Conservation (phyloP, 2,888 invertebrate species). For the Chrysina gloriosa region DNA sequence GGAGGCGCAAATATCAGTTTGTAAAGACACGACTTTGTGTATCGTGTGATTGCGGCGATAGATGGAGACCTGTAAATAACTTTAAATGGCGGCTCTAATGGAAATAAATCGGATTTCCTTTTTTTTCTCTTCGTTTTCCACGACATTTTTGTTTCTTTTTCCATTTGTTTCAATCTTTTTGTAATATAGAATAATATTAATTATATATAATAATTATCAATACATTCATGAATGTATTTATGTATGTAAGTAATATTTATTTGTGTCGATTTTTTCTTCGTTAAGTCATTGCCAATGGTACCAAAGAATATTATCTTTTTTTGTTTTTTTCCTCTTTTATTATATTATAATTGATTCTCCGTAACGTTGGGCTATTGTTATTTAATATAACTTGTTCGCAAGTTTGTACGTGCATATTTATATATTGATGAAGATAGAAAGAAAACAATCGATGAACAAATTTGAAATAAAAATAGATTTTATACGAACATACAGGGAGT, state of each 20-base stretch:
- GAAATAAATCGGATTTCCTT: conserved; percentile 48
- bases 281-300: conserved; percentile 57
- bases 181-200: conserved; percentile 3
- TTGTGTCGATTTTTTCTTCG: conserved; percentile 33
- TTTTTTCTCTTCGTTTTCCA: background rate
- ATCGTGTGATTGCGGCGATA: conserved; percentile 66
- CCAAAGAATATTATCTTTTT: conserved; percentile 53
- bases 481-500: background rate
- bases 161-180: background rate
- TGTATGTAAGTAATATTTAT: conserved; percentile 22
- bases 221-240: conserved; percentile 16
- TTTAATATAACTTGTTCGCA: conserved; percentile 32
- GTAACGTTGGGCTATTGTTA: conserved; percentile 29
- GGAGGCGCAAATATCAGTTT: conserved; percentile 79
- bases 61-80: conserved; percentile 41
- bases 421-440: conserved; percentile 17
- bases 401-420: conserved; percentile 4
- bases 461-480: conserved; percentile 21
- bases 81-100: conserved; percentile 50
- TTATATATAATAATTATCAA: too few relatives aligned
- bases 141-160: conserved; percentile 38
- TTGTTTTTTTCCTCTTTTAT: conserved; percentile 18
- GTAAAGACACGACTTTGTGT: conserved; percentile 73
- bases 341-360: conserved; percentile 15
- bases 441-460: conserved; percentile 14